A percentile compares a stretch with the other conserved stretches of the same genome.
phyloP scores from a whole-genome alignment of 2,797 vertebrate species.

The Ciconia nigra region DNA sequence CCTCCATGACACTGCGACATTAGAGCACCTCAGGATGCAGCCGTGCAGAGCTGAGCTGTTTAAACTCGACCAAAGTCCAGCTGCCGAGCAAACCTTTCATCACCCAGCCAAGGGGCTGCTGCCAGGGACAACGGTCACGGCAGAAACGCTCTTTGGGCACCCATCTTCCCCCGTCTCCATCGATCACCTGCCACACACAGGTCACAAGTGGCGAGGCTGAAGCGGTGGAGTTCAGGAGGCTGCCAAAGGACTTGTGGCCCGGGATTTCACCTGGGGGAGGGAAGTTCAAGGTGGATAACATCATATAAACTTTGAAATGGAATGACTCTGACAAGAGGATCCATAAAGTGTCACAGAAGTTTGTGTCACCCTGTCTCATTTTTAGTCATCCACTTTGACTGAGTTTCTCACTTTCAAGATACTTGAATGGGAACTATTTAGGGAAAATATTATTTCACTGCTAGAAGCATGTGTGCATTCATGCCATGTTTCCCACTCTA shows the following conservation, averaged over 20 bases:
- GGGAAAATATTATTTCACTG: not conserved
- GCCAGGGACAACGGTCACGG: rapidly evolving
- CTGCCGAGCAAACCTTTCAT: not conserved
- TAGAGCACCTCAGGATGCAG: rapidly evolving
- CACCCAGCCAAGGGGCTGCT: not conserved
- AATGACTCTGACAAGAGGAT: rapidly evolving
- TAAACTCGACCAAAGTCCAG: not conserved
- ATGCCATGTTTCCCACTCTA: not conserved
- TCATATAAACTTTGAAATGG: not conserved
- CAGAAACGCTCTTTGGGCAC: not conserved
- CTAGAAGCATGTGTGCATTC: not conserved
- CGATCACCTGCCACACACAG: rapidly evolving
- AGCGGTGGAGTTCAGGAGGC: not conserved
- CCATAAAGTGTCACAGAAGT: not conserved
- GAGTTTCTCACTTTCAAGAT: not conserved
- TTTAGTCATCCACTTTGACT: not conserved
- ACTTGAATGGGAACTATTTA: not conserved
- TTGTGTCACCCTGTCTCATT: not conserved
- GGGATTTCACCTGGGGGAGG: not conserved
- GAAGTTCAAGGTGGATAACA: not conserved
- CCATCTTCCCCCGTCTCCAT: not conserved
- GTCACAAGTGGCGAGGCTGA: not conserved
- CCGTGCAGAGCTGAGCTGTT: not conserved
- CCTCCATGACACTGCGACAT: rapidly evolving
- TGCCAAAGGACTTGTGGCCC: not conserved